Evolutionary conservation across 1,140 invertebrate genomes (phyloP).

Genomic region (Kradibia gibbosae): DNA sequence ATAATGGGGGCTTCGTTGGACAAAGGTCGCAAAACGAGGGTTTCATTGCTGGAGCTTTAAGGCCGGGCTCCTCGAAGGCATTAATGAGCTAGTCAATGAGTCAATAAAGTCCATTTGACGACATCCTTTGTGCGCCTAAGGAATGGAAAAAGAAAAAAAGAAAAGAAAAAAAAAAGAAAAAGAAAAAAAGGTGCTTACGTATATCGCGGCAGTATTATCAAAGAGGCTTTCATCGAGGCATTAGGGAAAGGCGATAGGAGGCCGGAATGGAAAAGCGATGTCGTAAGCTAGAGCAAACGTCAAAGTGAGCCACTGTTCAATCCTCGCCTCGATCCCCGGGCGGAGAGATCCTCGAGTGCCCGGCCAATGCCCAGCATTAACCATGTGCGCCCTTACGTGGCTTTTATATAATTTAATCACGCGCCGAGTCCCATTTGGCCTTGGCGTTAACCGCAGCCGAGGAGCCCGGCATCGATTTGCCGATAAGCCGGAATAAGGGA

Average conservation of each 20-base stretch:
- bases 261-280: neutral
- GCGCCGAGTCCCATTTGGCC: neutral
- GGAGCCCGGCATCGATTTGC: neutral
- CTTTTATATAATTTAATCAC: slow-evolving; percentile 36
- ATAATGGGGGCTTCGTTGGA: no score
- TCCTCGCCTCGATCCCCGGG: neutral
- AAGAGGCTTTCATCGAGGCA: neutral
- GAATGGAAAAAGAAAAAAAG: no score
- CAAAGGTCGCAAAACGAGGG: no score
- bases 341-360: neutral
- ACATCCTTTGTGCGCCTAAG: neutral
- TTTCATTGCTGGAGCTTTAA: no score
- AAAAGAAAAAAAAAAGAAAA: no score
- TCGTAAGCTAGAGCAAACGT: neutral
- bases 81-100: neutral
- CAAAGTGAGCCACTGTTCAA: neutral
- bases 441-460: slow-evolving; percentile 5
- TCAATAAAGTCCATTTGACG: neutral
- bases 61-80: no score
- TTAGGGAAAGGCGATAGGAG: neutral
- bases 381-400: neutral
- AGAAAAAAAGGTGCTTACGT: no score
- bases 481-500: neutral
- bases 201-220: no score
- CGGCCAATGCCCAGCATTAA: neutral